Evolutionary conservation across 1,140 invertebrate genomes (phyloP).

Genomic region (Aphelinus atriplicis): DNA sequence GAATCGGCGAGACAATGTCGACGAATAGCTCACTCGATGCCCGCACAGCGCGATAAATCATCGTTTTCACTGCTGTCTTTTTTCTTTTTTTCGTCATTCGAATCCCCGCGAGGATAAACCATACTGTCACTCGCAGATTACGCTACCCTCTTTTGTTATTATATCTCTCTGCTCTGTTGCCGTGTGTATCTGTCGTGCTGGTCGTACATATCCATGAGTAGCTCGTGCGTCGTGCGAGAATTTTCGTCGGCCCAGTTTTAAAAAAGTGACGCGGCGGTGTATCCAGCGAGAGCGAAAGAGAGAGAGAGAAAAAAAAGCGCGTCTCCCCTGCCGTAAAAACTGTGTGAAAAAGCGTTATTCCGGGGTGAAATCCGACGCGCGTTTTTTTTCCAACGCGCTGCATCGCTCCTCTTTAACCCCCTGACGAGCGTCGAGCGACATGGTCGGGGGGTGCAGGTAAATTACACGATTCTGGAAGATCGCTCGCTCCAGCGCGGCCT

Average conservation of each 20-base stretch:
- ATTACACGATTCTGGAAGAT: conserved; percentile 60
- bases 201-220: conserved; percentile 19
- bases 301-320: conserved; percentile 37
- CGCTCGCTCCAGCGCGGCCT: conserved; percentile 17
- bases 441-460: conserved; percentile 59
- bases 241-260: conserved; percentile 47
- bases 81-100: conserved; percentile 11
- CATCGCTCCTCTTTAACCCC: conserved; percentile 46
- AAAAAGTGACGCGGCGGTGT: conserved; percentile 15
- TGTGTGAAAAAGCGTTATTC: conserved; percentile 67
- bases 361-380: conserved; percentile 63
- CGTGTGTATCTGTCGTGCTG: background rate
- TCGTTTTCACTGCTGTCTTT: conserved; percentile 13
- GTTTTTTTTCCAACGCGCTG: conserved; percentile 44
- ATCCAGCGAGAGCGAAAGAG: background rate
- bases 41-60: conserved; percentile 29
- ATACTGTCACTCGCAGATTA: conserved; percentile 37
- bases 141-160: conserved; percentile 34
- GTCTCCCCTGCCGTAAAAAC: conserved; percentile 54
- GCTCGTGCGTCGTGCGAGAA: conserved; percentile 51
- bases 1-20: background rate
- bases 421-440: conserved; percentile 39
- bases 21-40: conserved; percentile 30
- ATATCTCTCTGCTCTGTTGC: conserved; percentile 12
- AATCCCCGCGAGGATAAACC: conserved; percentile 35